phyloP scores from a whole-genome alignment of 2,113 vertebrate species.

The Lethenteron reissneri region DNA sequence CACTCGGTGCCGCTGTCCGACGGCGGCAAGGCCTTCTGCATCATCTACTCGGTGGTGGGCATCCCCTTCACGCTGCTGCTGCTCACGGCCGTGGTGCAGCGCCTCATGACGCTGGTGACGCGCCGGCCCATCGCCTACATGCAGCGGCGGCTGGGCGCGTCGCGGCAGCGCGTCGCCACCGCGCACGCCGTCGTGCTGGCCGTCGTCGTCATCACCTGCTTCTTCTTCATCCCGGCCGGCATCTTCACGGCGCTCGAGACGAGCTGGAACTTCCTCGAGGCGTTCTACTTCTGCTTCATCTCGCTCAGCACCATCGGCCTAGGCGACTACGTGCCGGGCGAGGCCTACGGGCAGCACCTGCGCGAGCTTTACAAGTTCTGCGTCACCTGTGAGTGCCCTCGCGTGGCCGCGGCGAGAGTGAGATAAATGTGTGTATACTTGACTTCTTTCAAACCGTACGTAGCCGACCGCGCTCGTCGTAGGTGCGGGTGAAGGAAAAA shows the following conservation, averaged over 20 bases:
- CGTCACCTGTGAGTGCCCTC: conserved; percentile 43
- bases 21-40: conserved; percentile 47
- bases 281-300: conserved; percentile 38
- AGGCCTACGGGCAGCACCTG: conserved; percentile 25
- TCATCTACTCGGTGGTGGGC: conserved; percentile 45
- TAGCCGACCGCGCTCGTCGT: too few species aligned
- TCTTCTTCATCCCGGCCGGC: conserved; percentile 26
- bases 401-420: too few species aligned
- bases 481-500: too few species aligned
- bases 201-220: conserved; percentile 14
- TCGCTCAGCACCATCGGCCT: conserved; percentile 38
- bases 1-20: conserved; percentile 51
- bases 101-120: conserved; percentile 33
- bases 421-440: too few species aligned
- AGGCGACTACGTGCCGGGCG: conserved; percentile 26
- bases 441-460: too few species aligned
- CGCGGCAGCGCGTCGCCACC: conserved; percentile 17
- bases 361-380: conserved; percentile 42
- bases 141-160: conserved; percentile 21
- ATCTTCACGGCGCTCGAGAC: conserved; percentile 20
- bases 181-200: conserved; percentile 34
- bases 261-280: conserved; percentile 24
- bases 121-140: conserved; percentile 23
- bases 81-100: conserved; percentile 46
- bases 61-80: conserved; percentile 68